These are phyloP conservation scores for Phyllotreta cruciferae DNA, from an alignment of 2,888 invertebrate genomes.

Conservation along the genomic window DNA sequence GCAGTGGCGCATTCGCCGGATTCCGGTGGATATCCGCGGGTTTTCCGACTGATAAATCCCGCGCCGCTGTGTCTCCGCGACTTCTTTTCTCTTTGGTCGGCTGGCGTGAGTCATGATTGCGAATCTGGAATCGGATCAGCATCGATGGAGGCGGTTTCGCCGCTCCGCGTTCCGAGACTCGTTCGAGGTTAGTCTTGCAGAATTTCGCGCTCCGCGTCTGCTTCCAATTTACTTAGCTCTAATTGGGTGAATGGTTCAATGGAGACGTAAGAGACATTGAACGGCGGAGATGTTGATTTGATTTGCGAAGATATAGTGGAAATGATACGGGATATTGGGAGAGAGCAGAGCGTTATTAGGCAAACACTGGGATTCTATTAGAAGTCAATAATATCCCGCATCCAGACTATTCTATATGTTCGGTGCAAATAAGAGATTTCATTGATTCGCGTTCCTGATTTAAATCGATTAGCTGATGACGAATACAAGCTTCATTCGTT, in stretches of 20 bases:
- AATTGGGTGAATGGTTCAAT: conserved; percentile 29
- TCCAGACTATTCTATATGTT: not conserved
- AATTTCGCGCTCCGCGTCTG: conserved; percentile 21
- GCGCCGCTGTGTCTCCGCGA: not conserved
- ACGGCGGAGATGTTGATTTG: conserved; percentile 23
- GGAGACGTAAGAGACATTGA: conserved; percentile 22
- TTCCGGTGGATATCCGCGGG: not conserved
- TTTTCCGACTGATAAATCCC: not conserved
- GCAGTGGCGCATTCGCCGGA: conserved; percentile 7
- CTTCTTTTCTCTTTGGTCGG: conserved; percentile 3
- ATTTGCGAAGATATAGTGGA: conserved; percentile 24
- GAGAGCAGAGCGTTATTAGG: conserved; percentile 10
- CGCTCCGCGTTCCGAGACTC: not conserved
- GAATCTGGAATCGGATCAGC: conserved; percentile 17
- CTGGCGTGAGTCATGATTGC: conserved; percentile 19
- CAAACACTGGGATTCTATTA: conserved; percentile 16
- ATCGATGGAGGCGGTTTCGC: not conserved
- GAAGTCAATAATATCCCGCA: conserved; percentile 3
- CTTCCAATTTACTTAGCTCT: conserved; percentile 27
- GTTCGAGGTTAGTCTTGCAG: conserved; percentile 22
- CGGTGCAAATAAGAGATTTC: too few relatives aligned
- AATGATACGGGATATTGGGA: conserved; percentile 15
- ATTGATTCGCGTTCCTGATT: too few relatives aligned
- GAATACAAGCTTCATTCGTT: too few relatives aligned
- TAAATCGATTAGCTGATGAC: too few relatives aligned